Base-by-base conservation (phyloP, 2,888 invertebrate genomes). In the Lasioglossum leucozonium region DNA sequence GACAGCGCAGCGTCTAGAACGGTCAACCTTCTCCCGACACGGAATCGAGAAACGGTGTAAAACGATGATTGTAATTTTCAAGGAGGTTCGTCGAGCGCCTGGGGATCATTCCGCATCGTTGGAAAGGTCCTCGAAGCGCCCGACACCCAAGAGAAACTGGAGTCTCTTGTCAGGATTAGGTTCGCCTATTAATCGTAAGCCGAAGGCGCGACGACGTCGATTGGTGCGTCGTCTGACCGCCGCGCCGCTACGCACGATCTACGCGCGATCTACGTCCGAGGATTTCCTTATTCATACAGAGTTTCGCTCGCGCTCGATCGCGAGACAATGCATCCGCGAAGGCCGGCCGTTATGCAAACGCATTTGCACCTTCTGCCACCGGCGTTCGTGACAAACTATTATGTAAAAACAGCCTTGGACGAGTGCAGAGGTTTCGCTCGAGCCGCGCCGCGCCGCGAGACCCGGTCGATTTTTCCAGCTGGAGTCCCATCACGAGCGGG, bases 401-500 rank as follows among this genome's bases (percentile, higher is more conserved):
- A 93, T 91, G 91, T 90, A 93, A 93, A 90, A 91, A 80, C 87
- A 88, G 88, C 92, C 92, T 92, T 91, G 90, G 89, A 80, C 88
- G 88, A 91, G 90, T 90, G 87, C 90, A 90, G 89, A 91, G 89
- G 89, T 92, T 92, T 82, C 58, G 84, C 86, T 87, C 71, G 72
- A 16, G 51, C 34, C 51, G 62, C 11, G 55, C 16, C 78, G 72
- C 30, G 58, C 42, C n/a, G 69, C 8, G 22, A 22, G 10, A 5
- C 13, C 26, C n/a, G n/a, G n/a, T 71, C 30, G 62, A 62, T 51
- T 51, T 34, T 55, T 4, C 34, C 34, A 30, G 65, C 18, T 3
- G 18, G 18, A 34, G 6, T 65, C 18, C 8, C 8, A 34, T 30
- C 34, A 34, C 58, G 30, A 18, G 2, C 65, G 34, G 30, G 18